Conservation (phyloP, 2,888 invertebrate genomes). For the Lypha dubia region DNA sequence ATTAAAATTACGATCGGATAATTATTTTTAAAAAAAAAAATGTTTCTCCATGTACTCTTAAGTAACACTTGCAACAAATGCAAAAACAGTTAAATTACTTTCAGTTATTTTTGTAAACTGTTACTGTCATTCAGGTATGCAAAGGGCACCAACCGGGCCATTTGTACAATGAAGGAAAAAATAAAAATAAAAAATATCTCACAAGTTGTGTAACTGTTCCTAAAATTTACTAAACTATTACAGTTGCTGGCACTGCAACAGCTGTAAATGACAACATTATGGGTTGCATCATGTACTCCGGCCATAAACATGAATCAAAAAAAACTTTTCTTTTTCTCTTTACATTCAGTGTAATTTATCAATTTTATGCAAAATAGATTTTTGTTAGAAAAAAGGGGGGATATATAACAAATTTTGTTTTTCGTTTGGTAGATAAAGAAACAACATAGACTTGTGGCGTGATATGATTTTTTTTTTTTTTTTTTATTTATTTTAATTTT, state of each 20-base stretch:
- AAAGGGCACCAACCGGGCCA: conserved; percentile 48
- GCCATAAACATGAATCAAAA: conserved; percentile 24
- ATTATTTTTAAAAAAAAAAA: neutral
- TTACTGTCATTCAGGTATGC: conserved; percentile 28
- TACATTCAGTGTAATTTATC: conserved; percentile 45
- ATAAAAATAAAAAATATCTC: conserved; percentile 26
- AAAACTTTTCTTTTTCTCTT: conserved; percentile 24
- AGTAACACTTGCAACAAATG: conserved; percentile 1
- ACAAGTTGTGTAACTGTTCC: conserved; percentile 7
- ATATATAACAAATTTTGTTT: neutral
- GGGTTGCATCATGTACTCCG: conserved; percentile 40
- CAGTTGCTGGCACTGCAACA: neutral
- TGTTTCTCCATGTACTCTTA: neutral
- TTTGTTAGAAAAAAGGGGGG: neutral
- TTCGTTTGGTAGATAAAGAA: neutral
- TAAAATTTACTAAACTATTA: neutral
- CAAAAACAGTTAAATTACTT: neutral
- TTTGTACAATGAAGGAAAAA: conserved; percentile 12
- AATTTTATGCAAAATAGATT: conserved; percentile 42
- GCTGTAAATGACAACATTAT: conserved; percentile 28
- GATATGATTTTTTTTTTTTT: conserved; percentile 26
- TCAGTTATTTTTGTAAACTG: conserved; percentile 21
- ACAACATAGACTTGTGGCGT: conserved; percentile 47
- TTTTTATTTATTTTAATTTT: conserved; percentile 13
- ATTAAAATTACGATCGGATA: too few relatives aligned